Evolutionary conservation across 2,797 vertebrate genomes (phyloP).

Genomic region (Ptychadena robeensis): DNA sequence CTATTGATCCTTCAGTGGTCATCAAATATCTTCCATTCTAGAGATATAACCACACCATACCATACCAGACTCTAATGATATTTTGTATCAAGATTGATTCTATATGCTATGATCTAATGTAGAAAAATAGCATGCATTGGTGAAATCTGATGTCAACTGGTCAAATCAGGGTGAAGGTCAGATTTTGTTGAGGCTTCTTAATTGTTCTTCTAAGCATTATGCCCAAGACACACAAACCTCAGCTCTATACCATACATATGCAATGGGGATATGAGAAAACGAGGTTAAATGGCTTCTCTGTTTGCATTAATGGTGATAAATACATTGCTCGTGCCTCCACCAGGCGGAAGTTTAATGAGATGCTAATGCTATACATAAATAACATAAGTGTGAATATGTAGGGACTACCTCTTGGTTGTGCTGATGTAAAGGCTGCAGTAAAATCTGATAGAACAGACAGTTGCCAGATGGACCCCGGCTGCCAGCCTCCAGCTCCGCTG

Average conservation of each 20-base stretch:
- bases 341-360: neutral
- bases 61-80: too few relatives aligned
- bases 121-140: too few relatives aligned
- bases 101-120: too few relatives aligned
- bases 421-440: slow-evolving; percentile 32
- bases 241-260: neutral
- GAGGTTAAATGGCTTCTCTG: neutral
- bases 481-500: slow-evolving; percentile 12
- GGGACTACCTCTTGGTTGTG: slow-evolving; percentile 12
- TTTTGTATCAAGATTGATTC: too few relatives aligned
- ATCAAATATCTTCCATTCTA: too few relatives aligned
- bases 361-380: slow-evolving; percentile 19
- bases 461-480: slow-evolving; percentile 36
- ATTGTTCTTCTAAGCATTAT: too few relatives aligned
- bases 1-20: too few relatives aligned
- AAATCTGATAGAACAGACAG: slow-evolving; percentile 45
- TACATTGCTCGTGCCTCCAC: neutral
- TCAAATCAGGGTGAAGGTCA: too few relatives aligned
- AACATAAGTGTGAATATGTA: slow-evolving; percentile 14
- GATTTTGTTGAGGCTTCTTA: neutral
- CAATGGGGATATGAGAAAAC: neutral
- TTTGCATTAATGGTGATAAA: slow-evolving; percentile 3
- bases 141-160: too few relatives aligned
- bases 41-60: too few relatives aligned
- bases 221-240: too few relatives aligned